A percentile compares a stretch with the other conserved stretches of the same genome.
These are phyloP conservation scores for Notothenia rossii DNA, from an alignment of 2,113 vertebrate genomes.

Conservation along the genomic window DNA sequence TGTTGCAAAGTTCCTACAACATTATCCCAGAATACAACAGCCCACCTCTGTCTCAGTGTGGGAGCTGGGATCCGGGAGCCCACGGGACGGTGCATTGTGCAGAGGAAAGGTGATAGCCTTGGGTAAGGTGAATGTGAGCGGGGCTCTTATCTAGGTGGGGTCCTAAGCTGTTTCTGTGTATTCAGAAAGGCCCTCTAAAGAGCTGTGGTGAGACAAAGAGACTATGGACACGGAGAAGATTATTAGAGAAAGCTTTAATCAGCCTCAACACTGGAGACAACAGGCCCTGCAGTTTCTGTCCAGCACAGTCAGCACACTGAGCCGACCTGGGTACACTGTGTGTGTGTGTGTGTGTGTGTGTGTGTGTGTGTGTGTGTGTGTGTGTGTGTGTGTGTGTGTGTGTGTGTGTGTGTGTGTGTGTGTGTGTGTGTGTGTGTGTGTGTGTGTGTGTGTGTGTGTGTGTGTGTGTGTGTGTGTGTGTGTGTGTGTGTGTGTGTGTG, in stretches of 20 bases:
- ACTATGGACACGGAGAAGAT: conserved; percentile 51
- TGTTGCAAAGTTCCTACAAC: conserved; percentile 40
- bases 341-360: conserved; percentile 17
- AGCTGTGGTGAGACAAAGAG: conserved; percentile 68
- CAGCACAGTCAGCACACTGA: conserved; percentile 49
- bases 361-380: conserved; percentile 17
- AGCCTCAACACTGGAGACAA: conserved; percentile 53
- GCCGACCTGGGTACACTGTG: conserved; percentile 38
- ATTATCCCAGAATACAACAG: conserved; percentile 24
- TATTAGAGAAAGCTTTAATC: conserved; percentile 69
- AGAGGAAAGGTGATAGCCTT: conserved; percentile 79
- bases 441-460: conserved; percentile 20
- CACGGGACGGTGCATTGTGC: conserved; percentile 68
- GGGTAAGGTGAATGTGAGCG: conserved; percentile 75
- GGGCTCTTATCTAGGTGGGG: conserved; percentile 67
- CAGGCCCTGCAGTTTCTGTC: conserved; percentile 59
- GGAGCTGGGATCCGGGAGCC: conserved; percentile 58
- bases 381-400: conserved; percentile 11
- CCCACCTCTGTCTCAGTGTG: conserved; percentile 40
- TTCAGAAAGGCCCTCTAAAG: conserved; percentile 54
- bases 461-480: conserved; percentile 15
- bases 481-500: conserved; percentile 12
- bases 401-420: conserved; percentile 14
- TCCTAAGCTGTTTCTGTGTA: conserved; percentile 57
- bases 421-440: conserved; percentile 18